Base-by-base conservation (phyloP, 2,113 vertebrate genomes). In the Cynoglossus semilaevis region DNA sequence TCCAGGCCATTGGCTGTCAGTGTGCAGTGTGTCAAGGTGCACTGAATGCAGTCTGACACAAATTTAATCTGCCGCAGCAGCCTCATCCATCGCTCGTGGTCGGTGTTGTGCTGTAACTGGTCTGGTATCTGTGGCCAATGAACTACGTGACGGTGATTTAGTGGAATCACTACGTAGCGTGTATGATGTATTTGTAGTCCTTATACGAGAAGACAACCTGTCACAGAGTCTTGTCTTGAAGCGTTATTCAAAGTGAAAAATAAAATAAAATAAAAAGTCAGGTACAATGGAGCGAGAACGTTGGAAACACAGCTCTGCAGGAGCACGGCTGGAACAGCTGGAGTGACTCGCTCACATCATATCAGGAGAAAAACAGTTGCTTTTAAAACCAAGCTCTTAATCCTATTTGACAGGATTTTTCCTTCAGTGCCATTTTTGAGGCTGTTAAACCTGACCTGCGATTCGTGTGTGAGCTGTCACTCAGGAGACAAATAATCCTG, bases 1-100 rank as follows among this genome's bases (percentile, higher is more conserved):
- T 67, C 60, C 59, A 63, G 66, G 72, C 78, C 81, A 74, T 82
- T 75, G 81, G 83, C 78, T 80, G 67, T 74, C 66, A 59, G 54
- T 11, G 43, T 43, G 47, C 37, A 11, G 41, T 68, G 52, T 49
- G 43, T 45, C 62, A 55, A 1, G 9, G 13, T 12, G 19, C 37
- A 37, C 63, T 53, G 44, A 74, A 65, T 58, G 51, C 35, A 58
- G 51, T 51, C n/a, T 77, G 73, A 75, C 60, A 38, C 38, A 34
- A 56, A 61, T 73, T 75, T 63, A 76, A 71, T 70, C 72, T 71
- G 12, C 37, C 9, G 19, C 51, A 50, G 57, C 43, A 46, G 57
- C 58, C 45, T 16, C 47, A 22, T 22, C 57, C 61, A 7, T 40
- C 50, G 51, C 67, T 57, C 46, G 51, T 36, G 55, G 51, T 67